Evolutionary conservation across 2,888 invertebrate species (phyloP), one percentile per base, ranked within the genome.

Genomic region (Urechis unicinctus): DNA sequence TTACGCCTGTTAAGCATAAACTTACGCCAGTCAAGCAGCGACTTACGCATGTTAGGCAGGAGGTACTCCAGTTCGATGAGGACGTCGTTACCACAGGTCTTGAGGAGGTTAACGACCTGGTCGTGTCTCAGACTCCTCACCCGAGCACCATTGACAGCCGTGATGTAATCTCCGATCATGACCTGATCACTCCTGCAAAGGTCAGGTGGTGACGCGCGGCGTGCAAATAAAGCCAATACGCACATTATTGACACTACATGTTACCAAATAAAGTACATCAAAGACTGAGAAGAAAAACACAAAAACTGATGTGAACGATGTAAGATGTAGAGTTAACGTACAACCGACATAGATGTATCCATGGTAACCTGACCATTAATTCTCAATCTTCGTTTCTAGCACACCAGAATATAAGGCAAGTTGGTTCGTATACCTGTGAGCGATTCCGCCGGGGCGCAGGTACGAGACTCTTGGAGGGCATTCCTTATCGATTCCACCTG

Each of bases 21-120:
- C n/a, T n/a, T n/a, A n/a, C n/a, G n/a, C n/a, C n/a, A n/a, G n/a
- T n/a, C n/a, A n/a, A n/a, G 21, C 45, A 4, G 24, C 17, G 2
- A 80, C 84, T 84, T 77, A 89, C 89, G 86, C 78, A 86, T 86
- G 71, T 87, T 86, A 29, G 89, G 89, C 74, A 90, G 83, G 60
- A 87, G 86, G 78, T 90, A 91, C 72, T 89, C 89, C 62, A 90
- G 85, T 79, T 90, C 89, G 68, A 91, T 79, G n/a, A 86, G 82
- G 6, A 89, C 87, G 53, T 85, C 82, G 58, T 85, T 85, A 61
- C 86, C 86, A 22, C 87, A 86, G 77, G 86, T 86, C 73, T 88
- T 86, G 64, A 90, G 77, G 21, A 88, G 77, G 63, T 86, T 84
- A 63, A 87, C 82, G 31, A 89, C 87, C 72, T 90, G 88, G 63